Evolutionary conservation across 2,888 invertebrate genomes (phyloP).

Genomic region (Aphelenchoides bicaudatus): DNA sequence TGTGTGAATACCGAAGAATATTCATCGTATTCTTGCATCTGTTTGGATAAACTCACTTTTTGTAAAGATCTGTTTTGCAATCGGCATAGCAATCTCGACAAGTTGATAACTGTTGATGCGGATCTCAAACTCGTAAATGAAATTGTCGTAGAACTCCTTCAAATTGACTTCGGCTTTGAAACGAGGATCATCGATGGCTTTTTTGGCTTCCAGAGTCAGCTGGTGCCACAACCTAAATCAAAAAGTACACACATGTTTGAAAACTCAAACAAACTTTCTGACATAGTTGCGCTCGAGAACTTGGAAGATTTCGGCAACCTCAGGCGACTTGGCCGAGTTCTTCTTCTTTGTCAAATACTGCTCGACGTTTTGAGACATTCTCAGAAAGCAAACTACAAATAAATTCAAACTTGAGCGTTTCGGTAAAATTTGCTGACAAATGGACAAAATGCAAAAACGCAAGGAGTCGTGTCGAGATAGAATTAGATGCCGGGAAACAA

Average conservation of each 20-base stretch:
- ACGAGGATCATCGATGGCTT: slow-evolving; percentile 37
- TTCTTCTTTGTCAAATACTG: slow-evolving; percentile 46
- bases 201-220: slow-evolving; percentile 40
- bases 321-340: slow-evolving; percentile 35
- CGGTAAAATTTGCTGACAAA: too few relatives aligned
- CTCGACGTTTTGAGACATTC: slow-evolving; percentile 48
- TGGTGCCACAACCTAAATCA: slow-evolving; percentile 57
- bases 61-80: slow-evolving; percentile 51
- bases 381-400: background rate
- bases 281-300: slow-evolving; percentile 45
- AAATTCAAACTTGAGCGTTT: too few relatives aligned
- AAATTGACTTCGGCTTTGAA: slow-evolving; percentile 40
- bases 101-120: slow-evolving; percentile 91
- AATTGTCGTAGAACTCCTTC: slow-evolving; percentile 76
- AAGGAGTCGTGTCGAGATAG: too few relatives aligned
- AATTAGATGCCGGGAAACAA: too few relatives aligned
- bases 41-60: slow-evolving; percentile 16
- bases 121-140: slow-evolving; percentile 86
- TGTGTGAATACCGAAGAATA: too few relatives aligned
- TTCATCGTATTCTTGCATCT: background rate
- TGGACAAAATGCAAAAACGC: too few relatives aligned
- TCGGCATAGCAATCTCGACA: slow-evolving; percentile 74
- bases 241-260: slow-evolving; percentile 2
- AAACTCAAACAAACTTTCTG: slow-evolving; percentile 44
- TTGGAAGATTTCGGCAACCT: slow-evolving; percentile 52